Evolutionary conservation across 2,797 vertebrate genomes (phyloP), one percentile per base, ranked within the genome.

Genomic region (Cyprinodon diabolis): DNA sequence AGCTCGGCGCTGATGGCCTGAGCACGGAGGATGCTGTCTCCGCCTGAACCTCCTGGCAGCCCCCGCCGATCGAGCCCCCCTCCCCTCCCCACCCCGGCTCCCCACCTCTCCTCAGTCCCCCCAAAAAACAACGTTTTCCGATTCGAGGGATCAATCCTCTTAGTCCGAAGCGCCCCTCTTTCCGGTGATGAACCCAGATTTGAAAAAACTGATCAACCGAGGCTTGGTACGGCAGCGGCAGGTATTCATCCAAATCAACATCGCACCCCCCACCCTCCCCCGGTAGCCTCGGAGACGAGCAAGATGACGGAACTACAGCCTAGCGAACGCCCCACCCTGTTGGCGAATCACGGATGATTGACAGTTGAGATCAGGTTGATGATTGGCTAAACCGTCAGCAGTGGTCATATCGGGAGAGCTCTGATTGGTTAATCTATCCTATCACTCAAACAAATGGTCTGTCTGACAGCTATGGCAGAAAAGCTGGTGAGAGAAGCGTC

Each of bases 281-380:
- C 89, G 77, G 89, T 88, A 91, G 87, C 77, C 91, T 80, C 91
- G 84, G 84, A 85, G 87, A 89, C 81, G 75, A 87, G 86, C 89
- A 74, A 80, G 78, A 90, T 90, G 92, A 95, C 90, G 92, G 91
- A 93, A 93, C 93, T 93, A 88, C 86, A 82, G 89, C 72, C 82
- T 45, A 78, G 72, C 30, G 69, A 79, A 79, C 4, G 76, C 68
- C 91, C 92, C 92, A 89, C 92, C 94, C 35, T 72, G 66, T 67
- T 8, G 3, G 13, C 65, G 65, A 83, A 75, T 71, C 25, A 47
- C 63, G n/a, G 23, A 68, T 88, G 88, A 93, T 72, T 86, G 91
- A 90, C 91, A 83, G 80, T 12, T 8, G 0, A 0, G 45, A 6
- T 60, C 1, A 25, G 45, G 5, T n/a, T 10, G 6, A 21, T 2